Evolutionary conservation across 2,113 vertebrate species (phyloP).

Genomic region (Phyllostomus discolor): DNA sequence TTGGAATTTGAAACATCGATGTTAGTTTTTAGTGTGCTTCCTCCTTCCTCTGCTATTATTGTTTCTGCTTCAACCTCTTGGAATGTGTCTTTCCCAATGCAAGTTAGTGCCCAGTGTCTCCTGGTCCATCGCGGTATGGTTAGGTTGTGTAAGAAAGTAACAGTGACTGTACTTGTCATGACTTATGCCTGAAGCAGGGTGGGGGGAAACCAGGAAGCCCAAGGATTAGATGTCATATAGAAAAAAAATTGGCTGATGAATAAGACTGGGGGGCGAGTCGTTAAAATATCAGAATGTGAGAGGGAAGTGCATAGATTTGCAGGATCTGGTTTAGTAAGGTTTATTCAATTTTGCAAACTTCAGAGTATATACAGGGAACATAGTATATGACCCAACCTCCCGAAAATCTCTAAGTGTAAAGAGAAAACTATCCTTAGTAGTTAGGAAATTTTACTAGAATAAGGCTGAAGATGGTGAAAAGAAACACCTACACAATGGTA

Average conservation of each 20-base stretch:
- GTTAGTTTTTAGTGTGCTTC: background rate
- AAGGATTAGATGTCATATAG: background rate
- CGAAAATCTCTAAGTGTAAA: background rate
- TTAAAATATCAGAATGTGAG: background rate
- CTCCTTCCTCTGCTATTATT: background rate
- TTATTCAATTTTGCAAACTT: slow-evolving; percentile 14
- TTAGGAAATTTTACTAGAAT: background rate
- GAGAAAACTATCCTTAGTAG: background rate
- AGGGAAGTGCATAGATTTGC: background rate
- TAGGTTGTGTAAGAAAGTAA: background rate
- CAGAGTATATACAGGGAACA: background rate
- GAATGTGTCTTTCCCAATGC: background rate
- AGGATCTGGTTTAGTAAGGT: background rate
- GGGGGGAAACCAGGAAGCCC: background rate
- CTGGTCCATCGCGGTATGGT: background rate
- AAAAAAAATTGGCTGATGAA: background rate
- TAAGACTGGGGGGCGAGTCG: background rate
- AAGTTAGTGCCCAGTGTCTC: background rate
- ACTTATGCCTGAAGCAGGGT: background rate
- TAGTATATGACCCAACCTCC: background rate
- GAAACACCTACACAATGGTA: background rate
- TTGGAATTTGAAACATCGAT: background rate
- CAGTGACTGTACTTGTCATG: background rate
- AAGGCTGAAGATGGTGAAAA: background rate
- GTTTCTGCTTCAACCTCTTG: background rate